phyloP scores from a whole-genome alignment of 2,888 invertebrate genomes.

The Acrocyrtus sp. region DNA sequence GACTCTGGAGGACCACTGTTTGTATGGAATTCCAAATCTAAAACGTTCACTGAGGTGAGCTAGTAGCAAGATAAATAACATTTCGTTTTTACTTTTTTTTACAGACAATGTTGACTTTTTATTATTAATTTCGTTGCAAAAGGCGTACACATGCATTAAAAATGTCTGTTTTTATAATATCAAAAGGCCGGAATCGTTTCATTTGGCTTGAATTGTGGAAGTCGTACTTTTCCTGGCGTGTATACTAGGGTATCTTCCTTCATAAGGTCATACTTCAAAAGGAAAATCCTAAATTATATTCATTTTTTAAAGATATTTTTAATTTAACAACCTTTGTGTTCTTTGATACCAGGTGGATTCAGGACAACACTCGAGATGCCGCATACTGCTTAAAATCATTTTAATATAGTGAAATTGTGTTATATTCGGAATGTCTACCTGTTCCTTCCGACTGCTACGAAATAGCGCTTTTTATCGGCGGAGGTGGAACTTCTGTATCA shows the following conservation, averaged over 20 bases:
- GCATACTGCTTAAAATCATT: slow-evolving; percentile 42
- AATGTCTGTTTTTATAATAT: too few relatives aligned
- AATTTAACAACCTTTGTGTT: too few relatives aligned
- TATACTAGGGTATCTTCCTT: slow-evolving; percentile 27
- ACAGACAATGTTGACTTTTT: background rate
- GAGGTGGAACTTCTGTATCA: slow-evolving; percentile 46
- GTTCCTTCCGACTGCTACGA: too few relatives aligned
- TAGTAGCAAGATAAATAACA: too few relatives aligned
- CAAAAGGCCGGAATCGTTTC: slow-evolving; percentile 42
- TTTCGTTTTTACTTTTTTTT: too few relatives aligned
- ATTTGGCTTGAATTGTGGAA: slow-evolving; percentile 33
- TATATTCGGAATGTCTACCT: too few relatives aligned
- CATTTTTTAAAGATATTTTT: too few relatives aligned
- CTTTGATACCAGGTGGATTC: too few relatives aligned
- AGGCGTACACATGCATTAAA: background rate
- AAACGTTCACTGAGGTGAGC: slow-evolving; percentile 30
- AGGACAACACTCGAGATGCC: slow-evolving; percentile 33
- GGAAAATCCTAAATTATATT: too few relatives aligned
- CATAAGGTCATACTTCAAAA: too few relatives aligned
- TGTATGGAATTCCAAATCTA: slow-evolving; percentile 9
- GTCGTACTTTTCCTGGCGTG: slow-evolving; percentile 30
- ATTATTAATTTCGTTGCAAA: background rate
- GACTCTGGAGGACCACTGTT: slow-evolving; percentile 46
- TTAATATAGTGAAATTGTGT: background rate
- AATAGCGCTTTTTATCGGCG: too few relatives aligned